These are phyloP conservation scores for Diarsia rubi DNA, from an alignment of 2,888 invertebrate species.

Conservation along the genomic window DNA sequence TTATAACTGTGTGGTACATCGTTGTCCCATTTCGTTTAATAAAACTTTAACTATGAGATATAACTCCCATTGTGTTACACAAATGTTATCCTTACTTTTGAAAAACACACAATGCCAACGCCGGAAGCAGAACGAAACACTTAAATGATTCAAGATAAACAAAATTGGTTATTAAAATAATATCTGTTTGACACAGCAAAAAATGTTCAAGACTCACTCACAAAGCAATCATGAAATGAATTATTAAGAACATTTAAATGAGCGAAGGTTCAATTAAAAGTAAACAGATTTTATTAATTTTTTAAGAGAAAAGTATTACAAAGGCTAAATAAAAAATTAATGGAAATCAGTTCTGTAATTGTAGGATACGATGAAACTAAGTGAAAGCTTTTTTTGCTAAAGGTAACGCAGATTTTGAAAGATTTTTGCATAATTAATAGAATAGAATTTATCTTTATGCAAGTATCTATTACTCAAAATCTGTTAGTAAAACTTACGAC, in stretches of 20 bases:
- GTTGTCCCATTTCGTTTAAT: not conserved
- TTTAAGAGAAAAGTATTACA: constrained; percentile 27
- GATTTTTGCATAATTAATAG: not conserved
- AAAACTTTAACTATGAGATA: not conserved
- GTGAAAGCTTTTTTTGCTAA: not conserved
- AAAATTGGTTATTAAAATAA: not conserved
- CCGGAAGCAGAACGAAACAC: not conserved
- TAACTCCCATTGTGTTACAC: not conserved
- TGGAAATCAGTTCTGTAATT: constrained; percentile 15
- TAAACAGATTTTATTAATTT: constrained; percentile 36
- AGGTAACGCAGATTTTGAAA: too few species aligned
- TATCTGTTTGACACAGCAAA: constrained; percentile 19
- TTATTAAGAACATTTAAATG: constrained; percentile 37
- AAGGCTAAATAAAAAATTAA: constrained; percentile 23
- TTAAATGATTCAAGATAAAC: not conserved
- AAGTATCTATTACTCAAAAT: too few species aligned
- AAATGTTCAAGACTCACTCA: constrained; percentile 14
- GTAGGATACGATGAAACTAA: not conserved
- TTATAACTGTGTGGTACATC: too few species aligned
- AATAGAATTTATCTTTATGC: too few species aligned
- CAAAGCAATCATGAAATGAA: constrained; percentile 38
- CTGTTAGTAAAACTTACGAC: too few species aligned
- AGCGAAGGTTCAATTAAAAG: constrained; percentile 35
- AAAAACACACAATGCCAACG: not conserved
- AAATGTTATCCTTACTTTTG: not conserved